phyloP scores from a whole-genome alignment of 2,888 invertebrate species.

The Alcis repandata region DNA sequence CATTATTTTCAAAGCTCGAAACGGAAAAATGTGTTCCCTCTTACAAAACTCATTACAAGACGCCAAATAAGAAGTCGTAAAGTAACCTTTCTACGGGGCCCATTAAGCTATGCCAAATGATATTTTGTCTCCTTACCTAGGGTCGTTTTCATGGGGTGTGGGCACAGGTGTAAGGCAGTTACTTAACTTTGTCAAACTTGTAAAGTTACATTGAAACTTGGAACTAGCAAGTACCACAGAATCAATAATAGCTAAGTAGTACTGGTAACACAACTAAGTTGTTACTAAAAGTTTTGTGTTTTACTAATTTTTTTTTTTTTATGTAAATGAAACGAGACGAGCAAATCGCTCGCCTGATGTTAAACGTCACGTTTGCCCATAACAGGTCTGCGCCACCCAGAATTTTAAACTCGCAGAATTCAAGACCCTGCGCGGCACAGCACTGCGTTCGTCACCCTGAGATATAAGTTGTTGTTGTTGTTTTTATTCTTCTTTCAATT shows the following conservation, averaged over 20 bases:
- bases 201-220: constrained; percentile 5
- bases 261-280: neutral
- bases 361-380: too few relatives aligned
- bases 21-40: constrained; percentile 60
- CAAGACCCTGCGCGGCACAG: too few relatives aligned
- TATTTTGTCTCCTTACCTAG: constrained; percentile 77
- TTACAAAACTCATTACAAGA: constrained; percentile 83
- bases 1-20: constrained; percentile 66
- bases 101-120: constrained; percentile 83
- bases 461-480: too few relatives aligned
- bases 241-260: too few relatives aligned
- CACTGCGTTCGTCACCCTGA: too few relatives aligned
- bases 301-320: too few relatives aligned
- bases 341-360: too few relatives aligned
- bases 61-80: constrained; percentile 81
- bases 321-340: too few relatives aligned
- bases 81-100: constrained; percentile 77
- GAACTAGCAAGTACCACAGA: neutral
- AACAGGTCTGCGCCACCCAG: too few relatives aligned
- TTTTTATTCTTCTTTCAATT: too few relatives aligned
- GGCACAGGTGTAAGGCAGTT: constrained; percentile 18
- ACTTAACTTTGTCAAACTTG: constrained; percentile 8
- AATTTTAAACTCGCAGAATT: too few relatives aligned
- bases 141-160: constrained; percentile 77
- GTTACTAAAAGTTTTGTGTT: too few relatives aligned